Evolutionary conservation across 2,797 vertebrate species (phyloP), one percentile per base, ranked within the genome.

Genomic region (Scolopax rusticola): DNA sequence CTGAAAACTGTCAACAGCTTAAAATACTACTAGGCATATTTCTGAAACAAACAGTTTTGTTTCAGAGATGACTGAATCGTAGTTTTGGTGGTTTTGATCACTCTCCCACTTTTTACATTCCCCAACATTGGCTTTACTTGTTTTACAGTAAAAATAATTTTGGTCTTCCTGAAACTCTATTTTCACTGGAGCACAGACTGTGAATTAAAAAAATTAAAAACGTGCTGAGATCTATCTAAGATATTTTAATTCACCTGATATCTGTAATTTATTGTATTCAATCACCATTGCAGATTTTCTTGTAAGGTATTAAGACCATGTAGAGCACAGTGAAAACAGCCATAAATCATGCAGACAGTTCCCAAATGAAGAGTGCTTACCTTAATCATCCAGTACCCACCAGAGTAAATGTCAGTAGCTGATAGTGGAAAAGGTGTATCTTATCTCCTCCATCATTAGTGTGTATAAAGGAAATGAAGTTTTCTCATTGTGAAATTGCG

Each of bases 281-380:
- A 65, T 63, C 60, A 80, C 27, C 56, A 89, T 56, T 9, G 70
- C 76, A 80, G 24, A 83, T 88, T 94, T 90, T 91, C 84, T 73
- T 84, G 71, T 85, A 73, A 67, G 28, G 47, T 69, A 81, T 50
- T 91, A 87, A 77, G 68, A 87, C 24, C 61, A 81, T 15, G 56
- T 59, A 90, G 20, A 74, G 33, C 43, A 70, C 69, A 81, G 60
- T 59, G 83, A 77, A 81, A 86, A 80, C 32, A 78, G 18, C n/a
- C 70, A 89, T 94, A 89, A 93, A 87, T 94, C 94, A 93, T 18
- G 14, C 65, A 84, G 78, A 91, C 70, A 78, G 65, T 45, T 84
- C 32, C 60, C 60, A 94, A 78, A 91, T 63, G 68, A 84, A 81
- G 36, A 87, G 28, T 53, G 67, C 50, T 90, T 70, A 68, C 47